Conservation (phyloP, 2,888 invertebrate genomes). For the Rapana venosa region DNA sequence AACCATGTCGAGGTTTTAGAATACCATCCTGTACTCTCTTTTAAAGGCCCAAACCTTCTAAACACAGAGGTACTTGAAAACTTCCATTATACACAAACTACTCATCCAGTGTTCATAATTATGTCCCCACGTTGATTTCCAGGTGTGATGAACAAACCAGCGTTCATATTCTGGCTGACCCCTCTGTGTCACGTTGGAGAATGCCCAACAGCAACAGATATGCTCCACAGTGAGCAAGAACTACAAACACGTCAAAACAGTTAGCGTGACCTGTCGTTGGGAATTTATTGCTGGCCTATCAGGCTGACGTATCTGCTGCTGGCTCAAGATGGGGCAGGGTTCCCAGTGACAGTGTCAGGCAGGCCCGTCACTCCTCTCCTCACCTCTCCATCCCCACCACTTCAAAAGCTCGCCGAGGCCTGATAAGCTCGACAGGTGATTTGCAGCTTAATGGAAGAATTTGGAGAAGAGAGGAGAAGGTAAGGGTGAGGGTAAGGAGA, state of each 20-base stretch:
- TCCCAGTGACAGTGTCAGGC: conserved; percentile 24
- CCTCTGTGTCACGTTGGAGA: too few species aligned
- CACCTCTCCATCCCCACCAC: not conserved
- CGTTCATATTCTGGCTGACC: too few species aligned
- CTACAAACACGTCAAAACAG: conserved; percentile 28
- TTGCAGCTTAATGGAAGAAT: conserved; percentile 7
- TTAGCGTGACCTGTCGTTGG: conserved; percentile 5
- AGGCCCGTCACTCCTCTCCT: not conserved
- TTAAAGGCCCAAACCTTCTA: too few species aligned
- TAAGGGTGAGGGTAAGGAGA: not conserved
- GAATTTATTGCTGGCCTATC: conserved; percentile 30
- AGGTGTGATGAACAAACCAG: too few species aligned
- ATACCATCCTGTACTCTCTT: too few species aligned
- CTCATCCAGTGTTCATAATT: too few species aligned
- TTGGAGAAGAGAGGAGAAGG: not conserved
- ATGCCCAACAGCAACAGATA: too few species aligned
- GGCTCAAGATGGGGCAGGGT: not conserved
- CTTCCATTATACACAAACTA: too few species aligned
- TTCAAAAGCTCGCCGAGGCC: conserved; percentile 25
- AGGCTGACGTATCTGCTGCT: conserved; percentile 9
- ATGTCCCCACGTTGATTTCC: too few species aligned
- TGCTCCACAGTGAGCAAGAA: not conserved
- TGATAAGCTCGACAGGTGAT: conserved; percentile 28
- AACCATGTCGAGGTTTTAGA: too few species aligned
- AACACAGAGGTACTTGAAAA: too few species aligned